A percentile compares a stretch with the other conserved stretches of the same genome.
Conservation (phyloP, 1,140 invertebrate species). For the Leucophenga varia region DNA sequence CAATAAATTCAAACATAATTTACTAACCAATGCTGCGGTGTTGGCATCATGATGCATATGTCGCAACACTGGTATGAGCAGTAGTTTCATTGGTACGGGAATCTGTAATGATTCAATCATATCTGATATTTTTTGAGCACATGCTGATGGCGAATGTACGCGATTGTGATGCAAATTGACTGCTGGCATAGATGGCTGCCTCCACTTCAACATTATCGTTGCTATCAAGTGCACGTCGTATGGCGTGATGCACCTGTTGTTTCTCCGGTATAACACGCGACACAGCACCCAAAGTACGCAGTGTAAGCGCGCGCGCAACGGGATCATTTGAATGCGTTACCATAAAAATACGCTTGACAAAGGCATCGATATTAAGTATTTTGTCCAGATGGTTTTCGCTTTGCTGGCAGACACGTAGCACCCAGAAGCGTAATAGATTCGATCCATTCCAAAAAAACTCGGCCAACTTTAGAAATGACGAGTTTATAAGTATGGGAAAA, state of each 20-base stretch:
- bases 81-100: slow-evolving; percentile 87
- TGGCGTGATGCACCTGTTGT: slow-evolving; percentile 94
- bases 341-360: slow-evolving; percentile 88
- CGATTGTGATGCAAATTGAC: slow-evolving; percentile 89
- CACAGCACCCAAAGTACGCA: slow-evolving; percentile 88
- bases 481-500: slow-evolving; percentile 97
- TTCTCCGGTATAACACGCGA: slow-evolving; percentile 90
- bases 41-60: slow-evolving; percentile 92
- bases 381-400: slow-evolving; percentile 96
- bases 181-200: slow-evolving; percentile 93
- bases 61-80: slow-evolving; percentile 86
- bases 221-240: slow-evolving; percentile 87
- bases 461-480: slow-evolving; percentile 89
- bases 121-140: slow-evolving; percentile 90
- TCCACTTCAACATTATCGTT: slow-evolving; percentile 94
- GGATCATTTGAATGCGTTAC: slow-evolving; percentile 98
- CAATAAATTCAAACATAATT: slow-evolving; percentile 78
- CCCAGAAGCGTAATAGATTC: slow-evolving; percentile 91
- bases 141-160: slow-evolving; percentile 94
- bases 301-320: slow-evolving; percentile 85
- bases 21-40: slow-evolving; percentile 79
- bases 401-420: slow-evolving; percentile 91
- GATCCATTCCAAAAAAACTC: slow-evolving; percentile 91
- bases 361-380: slow-evolving; percentile 95
- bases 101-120: slow-evolving; percentile 93